These are phyloP conservation scores for Pyrocoelia pectoralis DNA, from an alignment of 2,888 invertebrate species.

Conservation along the genomic window DNA sequence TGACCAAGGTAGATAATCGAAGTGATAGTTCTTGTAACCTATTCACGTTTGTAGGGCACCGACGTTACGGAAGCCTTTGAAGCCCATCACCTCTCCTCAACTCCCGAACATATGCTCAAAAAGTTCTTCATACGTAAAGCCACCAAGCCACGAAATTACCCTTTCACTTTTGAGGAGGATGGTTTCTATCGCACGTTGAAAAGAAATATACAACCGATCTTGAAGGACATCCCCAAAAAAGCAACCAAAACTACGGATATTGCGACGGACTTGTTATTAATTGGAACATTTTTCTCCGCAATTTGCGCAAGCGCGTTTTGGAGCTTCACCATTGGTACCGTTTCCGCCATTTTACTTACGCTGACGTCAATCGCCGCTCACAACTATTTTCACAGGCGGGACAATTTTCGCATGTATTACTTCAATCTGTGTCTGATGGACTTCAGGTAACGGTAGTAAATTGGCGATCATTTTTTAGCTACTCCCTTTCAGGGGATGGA, in stretches of 20 bases:
- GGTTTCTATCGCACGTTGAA: conserved; percentile 80
- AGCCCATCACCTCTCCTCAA: conserved; percentile 70
- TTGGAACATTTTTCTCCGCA: conserved; percentile 52
- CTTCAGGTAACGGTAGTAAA: conserved; percentile 61
- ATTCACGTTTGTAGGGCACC: conserved; percentile 22
- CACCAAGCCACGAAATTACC: conserved; percentile 69
- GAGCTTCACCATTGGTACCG: conserved; percentile 57
- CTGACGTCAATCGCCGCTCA: conserved; percentile 72
- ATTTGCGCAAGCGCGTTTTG: conserved; percentile 51
- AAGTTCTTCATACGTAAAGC: conserved; percentile 75
- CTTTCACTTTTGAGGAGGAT: conserved; percentile 75
- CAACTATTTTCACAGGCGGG: conserved; percentile 79
- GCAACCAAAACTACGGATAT: conserved; percentile 53
- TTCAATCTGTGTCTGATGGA: conserved; percentile 76
- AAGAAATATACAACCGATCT: conserved; percentile 59
- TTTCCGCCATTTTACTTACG: conserved; percentile 67
- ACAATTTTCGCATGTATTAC: conserved; percentile 82
- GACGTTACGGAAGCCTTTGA: conserved; percentile 83
- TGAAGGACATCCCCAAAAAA: conserved; percentile 64
- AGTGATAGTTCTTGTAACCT: background rate
- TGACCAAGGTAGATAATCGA: conserved; percentile 67
- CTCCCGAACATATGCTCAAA: conserved; percentile 65
- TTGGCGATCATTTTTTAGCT: background rate
- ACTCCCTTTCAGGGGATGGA: conserved; percentile 42
- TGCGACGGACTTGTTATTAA: conserved; percentile 57